These are phyloP conservation scores for Plebejus anna DNA, from an alignment of 2,888 invertebrate genomes.

Conservation along the genomic window DNA sequence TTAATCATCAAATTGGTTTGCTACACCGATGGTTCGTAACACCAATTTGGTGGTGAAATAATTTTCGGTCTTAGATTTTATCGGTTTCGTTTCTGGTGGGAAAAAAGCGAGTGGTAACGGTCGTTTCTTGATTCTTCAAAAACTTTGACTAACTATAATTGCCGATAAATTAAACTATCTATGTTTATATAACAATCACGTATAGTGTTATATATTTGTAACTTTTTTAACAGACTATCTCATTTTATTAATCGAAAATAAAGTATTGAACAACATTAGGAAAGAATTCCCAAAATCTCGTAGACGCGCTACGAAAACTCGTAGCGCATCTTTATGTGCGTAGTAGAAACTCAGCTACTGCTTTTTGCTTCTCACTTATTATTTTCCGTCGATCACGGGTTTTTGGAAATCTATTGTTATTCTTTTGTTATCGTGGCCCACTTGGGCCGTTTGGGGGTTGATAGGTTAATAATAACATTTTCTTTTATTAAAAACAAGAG, in stretches of 20 bases:
- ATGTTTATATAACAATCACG: no score
- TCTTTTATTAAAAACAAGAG: no score
- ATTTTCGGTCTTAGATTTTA: background rate
- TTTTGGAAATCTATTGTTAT: no score
- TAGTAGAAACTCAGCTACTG: background rate
- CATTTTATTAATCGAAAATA: no score
- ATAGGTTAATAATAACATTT: background rate
- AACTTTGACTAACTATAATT: background rate
- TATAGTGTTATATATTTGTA: no score
- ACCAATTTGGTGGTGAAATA: background rate
- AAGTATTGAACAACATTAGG: background rate
- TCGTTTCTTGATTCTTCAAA: no score
- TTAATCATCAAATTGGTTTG: constrained; percentile 2
- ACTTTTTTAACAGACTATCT: no score
- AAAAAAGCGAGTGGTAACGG: background rate
- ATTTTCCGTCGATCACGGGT: no score
- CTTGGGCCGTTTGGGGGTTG: no score
- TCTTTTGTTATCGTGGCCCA: no score
- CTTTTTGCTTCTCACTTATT: background rate
- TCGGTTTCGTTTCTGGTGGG: background rate
- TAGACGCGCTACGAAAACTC: background rate
- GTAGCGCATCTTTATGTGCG: background rate
- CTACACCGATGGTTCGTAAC: background rate
- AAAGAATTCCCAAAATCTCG: background rate
- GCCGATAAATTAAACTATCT: no score